These are phyloP conservation scores for Heliconius sara DNA, from an alignment of 2,888 invertebrate genomes.

Conservation along the genomic window DNA sequence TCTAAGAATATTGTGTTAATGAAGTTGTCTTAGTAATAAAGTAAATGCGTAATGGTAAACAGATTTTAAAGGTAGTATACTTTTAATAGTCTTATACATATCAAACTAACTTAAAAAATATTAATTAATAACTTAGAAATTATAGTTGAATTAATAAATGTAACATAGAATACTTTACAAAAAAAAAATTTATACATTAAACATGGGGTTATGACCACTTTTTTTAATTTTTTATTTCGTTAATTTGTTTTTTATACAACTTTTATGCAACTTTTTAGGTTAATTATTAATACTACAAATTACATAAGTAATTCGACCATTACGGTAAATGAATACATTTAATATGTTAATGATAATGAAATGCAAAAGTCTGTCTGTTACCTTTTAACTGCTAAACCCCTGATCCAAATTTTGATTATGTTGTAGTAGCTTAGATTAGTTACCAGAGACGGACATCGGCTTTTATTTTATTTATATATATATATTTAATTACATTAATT, in stretches of 20 bases:
- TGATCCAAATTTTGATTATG: constrained; percentile 3
- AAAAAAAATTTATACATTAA: neutral
- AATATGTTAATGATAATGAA: neutral
- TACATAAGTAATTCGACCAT: neutral
- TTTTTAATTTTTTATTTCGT: neutral
- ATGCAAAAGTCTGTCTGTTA: constrained; percentile 23
- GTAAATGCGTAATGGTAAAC: too few species aligned
- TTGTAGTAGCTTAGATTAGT: constrained; percentile 19
- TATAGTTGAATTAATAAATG: too few species aligned
- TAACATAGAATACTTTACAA: too few species aligned
- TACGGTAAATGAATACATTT: neutral
- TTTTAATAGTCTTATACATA: neutral
- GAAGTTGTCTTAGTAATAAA: too few species aligned
- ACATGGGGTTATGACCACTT: neutral
- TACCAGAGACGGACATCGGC: constrained; percentile 17
- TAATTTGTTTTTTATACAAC: constrained; percentile 6
- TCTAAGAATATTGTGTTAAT: too few species aligned
- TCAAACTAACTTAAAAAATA: neutral
- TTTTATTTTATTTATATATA: neutral
- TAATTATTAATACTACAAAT: neutral
- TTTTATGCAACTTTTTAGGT: neutral
- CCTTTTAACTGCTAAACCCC: constrained; percentile 22
- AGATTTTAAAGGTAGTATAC: too few species aligned
- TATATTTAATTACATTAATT: too few species aligned
- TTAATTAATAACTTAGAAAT: neutral